These are phyloP conservation scores for Tachystola acroxantha DNA, from an alignment of 2,888 invertebrate genomes.

Conservation along the genomic window DNA sequence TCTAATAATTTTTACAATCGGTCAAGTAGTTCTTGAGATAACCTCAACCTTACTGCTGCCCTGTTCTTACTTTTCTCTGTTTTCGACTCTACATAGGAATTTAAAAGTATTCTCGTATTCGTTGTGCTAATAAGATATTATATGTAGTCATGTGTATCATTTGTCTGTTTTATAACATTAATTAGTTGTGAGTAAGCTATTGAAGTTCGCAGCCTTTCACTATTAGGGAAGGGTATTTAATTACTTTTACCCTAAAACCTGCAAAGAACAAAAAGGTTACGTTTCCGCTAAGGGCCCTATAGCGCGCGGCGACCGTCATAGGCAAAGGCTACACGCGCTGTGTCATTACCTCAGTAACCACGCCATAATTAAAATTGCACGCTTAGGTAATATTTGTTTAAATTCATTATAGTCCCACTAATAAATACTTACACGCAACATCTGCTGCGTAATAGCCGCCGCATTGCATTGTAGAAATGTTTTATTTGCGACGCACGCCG, in stretches of 20 bases:
- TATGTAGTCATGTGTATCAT: too few species aligned
- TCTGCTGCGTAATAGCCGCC: constrained; percentile 58
- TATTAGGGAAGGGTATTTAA: too few species aligned
- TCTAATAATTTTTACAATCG: too few species aligned
- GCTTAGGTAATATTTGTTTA: constrained; percentile 72
- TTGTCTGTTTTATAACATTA: too few species aligned
- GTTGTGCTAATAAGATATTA: too few species aligned
- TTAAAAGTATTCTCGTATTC: too few species aligned
- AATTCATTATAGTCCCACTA: constrained; percentile 67
- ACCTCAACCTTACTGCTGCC: too few species aligned
- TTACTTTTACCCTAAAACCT: background rate
- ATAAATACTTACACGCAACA: constrained; percentile 70
- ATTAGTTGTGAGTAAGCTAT: too few species aligned
- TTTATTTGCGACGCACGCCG: constrained; percentile 50
- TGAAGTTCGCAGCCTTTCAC: too few species aligned
- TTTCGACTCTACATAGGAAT: too few species aligned
- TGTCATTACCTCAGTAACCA: constrained; percentile 8
- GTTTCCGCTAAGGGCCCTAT: constrained; percentile 36
- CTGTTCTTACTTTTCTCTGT: too few species aligned
- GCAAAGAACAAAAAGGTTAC: constrained; percentile 16
- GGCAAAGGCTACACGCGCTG: constrained; percentile 9
- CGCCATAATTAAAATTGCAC: constrained; percentile 64
- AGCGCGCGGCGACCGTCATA: background rate
- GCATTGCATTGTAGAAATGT: constrained; percentile 51
- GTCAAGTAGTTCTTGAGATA: too few species aligned